phyloP scores from a whole-genome alignment of 2,797 vertebrate genomes.

The Masticophis lateralis region DNA sequence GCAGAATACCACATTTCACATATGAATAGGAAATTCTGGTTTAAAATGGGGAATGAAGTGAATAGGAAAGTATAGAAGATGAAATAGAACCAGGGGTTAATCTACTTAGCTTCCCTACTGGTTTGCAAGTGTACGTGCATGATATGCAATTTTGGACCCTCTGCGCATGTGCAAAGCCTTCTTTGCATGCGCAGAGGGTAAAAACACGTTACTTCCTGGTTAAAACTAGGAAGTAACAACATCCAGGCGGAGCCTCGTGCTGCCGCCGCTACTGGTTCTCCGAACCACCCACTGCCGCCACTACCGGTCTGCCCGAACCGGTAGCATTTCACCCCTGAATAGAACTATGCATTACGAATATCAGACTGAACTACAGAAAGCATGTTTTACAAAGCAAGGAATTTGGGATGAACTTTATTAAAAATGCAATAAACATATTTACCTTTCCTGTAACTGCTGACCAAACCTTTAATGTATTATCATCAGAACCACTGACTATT shows the following conservation, averaged over 20 bases:
- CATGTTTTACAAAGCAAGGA: not conserved
- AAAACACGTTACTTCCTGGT: no score
- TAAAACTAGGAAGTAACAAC: no score
- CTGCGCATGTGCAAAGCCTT: no score
- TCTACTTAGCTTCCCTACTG: no score
- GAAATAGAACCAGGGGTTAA: not conserved
- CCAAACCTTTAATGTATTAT: slow-evolving; percentile 99
- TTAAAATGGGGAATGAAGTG: not conserved
- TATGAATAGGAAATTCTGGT: not conserved
- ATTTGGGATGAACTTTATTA: not conserved
- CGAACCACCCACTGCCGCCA: no score
- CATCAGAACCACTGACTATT: slow-evolving; percentile 97
- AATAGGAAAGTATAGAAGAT: not conserved
- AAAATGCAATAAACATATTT: slow-evolving; percentile 17
- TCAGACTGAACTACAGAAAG: not conserved
- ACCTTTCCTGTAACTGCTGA: slow-evolving; percentile 99
- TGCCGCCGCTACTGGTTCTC: no score
- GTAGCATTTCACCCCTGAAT: no score
- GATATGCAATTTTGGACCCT: no score
- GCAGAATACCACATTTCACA: not conserved
- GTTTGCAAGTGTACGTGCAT: no score
- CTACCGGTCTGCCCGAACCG: no score
- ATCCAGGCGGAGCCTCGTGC: no score
- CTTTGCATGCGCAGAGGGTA: no score
- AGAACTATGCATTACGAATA: not conserved